Evolutionary conservation across 2,888 invertebrate species (phyloP), one percentile per base, ranked within the genome.

Genomic region (Willowsia nigromaculata): DNA sequence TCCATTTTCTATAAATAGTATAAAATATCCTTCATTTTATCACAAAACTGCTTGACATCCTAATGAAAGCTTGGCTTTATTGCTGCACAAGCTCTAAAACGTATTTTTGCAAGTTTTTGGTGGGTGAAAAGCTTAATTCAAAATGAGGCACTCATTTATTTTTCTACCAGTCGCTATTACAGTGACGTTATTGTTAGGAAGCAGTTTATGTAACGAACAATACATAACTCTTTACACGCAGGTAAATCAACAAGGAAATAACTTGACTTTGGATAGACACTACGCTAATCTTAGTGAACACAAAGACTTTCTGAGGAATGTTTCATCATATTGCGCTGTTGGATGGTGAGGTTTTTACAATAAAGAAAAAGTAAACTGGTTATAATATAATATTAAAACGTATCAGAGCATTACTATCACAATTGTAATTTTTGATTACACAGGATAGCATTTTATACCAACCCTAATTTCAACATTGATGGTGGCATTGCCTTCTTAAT

Each of bases 391-490:
- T 6, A 22, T n/a, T 30, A 1, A 33, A 33, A n/a, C 15, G n/a
- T 43, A 30, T 30, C 11, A 13, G 30, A 30, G 1, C 9, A 53
- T 27, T 6, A n/a, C 4, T 30, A 0, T 15, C 15, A n/a, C 22
- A 4, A 53, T 78, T 50, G 4, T 81, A n/a, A 30, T 65, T 65
- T 33, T 11, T 15, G 15, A 50, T n/a, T 15, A 4, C 0, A 37
- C 27, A 89, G 89, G 89, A 85, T 85, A 33, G 85, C 76, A 4
- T 85, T 78, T 56, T 89, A 71, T 56, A 81, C 81, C 13, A 85
- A 89, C 37, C 13, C 18, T 6, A 59, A 85, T 22, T 89, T 27
- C 74, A 89, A 89, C 30, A 13, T 81, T 30, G 89, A 89, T 47
- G 89, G 85, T 30, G 89, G 89, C 0, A 22, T 89, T 11, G 89